Base-by-base conservation (phyloP, 2,888 invertebrate species). In the Coecobrya sp. region DNA sequence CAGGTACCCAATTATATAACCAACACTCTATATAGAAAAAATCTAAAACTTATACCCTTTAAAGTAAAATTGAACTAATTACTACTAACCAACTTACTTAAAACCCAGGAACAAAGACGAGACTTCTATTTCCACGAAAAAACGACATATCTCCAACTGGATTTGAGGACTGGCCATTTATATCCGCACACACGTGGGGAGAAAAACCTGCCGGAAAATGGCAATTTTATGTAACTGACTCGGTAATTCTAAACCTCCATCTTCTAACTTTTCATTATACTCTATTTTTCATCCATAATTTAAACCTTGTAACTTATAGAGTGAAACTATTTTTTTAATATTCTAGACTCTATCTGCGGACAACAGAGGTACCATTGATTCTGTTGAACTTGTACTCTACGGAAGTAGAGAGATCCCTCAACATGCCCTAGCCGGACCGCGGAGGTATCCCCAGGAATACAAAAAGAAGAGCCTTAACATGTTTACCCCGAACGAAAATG, bases 181-280 rank as follows among this genome's bases (percentile, higher is more conserved):
- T 98, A 96, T 98, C 98, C 0, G 98, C 98, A 0, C 98, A 98
- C 95, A 98, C 97, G 0, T 99, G 99, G 99, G 98, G 98, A 0
- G 99, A 99, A 96, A 96, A 97, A 92, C 97, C 98, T 0, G 95
- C 95, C 11, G 99, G 99, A 0, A 95, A 96, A 19, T 98, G 98
- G 98, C 96, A 95, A 5, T 95, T 97, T 68, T 95, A 96, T 79
- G 96, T 96, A 91, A 94, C 95, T 52, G 96, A 96, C 93, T 94
- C 95, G 95, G 96, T 96, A 95, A 59, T 36, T 13, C 10, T 42
- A 52, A 27, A 68, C 13, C 13, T 1, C 49, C 10, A 49, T 49
- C 1, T 10, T 13, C 42, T 10, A n/a, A 10, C 10, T 70, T 52
- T 70, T 42, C 1, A 42, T 42, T 49, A 49, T 49, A 13, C 13